A percentile compares a stretch with the other conserved stretches of the same genome.
phyloP scores from a whole-genome alignment of 2,797 vertebrate species.

The Rhabdomys pumilio region DNA sequence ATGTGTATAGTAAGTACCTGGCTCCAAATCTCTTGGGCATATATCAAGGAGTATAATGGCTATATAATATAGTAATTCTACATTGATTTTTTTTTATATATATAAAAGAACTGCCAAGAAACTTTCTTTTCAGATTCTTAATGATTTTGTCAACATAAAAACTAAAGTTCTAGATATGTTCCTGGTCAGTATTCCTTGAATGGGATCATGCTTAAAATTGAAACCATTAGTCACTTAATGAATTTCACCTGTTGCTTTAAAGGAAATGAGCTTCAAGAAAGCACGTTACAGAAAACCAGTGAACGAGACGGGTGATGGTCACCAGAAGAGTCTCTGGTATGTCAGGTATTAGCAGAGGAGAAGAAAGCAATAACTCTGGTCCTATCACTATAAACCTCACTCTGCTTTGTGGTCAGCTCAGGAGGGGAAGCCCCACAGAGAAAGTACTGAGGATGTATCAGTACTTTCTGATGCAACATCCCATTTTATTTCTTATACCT shows the following conservation, averaged over 20 bases:
- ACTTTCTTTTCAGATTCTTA: conserved; percentile 62
- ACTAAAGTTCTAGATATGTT: conserved; percentile 73
- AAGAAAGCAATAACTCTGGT: neutral
- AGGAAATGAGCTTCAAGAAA: neutral
- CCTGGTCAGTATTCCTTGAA: conserved; percentile 56
- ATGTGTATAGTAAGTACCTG: neutral
- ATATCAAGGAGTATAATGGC: neutral
- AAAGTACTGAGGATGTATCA: neutral
- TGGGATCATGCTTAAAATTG: neutral
- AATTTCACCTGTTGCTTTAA: conserved; percentile 50
- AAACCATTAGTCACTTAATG: conserved; percentile 69
- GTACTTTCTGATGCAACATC: conserved; percentile 1
- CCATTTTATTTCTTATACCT: conserved; percentile 21
- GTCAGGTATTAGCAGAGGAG: neutral
- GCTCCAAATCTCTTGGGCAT: conserved; percentile 1
- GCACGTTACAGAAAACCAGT: neutral
- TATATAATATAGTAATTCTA: neutral
- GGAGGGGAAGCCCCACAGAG: neutral
- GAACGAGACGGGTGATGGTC: neutral
- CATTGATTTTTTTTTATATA: neutral
- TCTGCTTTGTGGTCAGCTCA: neutral
- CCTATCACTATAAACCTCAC: neutral
- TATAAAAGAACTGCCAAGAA: neutral
- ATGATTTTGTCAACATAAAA: conserved; percentile 66
- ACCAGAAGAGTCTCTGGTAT: neutral